A percentile compares a stretch with the other conserved stretches of the same genome.
phyloP scores from a whole-genome alignment of 37 sponge, comb jelly and placozoan genomes.

The Beroe ovata region DNA sequence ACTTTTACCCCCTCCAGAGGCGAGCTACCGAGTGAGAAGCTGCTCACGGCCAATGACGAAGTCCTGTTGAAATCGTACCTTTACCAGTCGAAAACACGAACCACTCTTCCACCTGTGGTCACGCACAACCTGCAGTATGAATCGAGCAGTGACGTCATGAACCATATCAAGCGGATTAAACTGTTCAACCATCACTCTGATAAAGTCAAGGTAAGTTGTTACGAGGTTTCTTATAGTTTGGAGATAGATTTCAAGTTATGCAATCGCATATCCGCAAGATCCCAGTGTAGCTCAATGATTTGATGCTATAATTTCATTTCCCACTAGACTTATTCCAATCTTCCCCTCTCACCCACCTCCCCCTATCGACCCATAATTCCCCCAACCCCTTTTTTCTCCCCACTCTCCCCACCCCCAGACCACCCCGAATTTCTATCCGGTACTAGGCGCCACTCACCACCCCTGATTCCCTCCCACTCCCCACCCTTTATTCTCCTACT shows the following conservation, averaged over 20 bases:
- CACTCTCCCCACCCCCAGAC: constrained; percentile 76
- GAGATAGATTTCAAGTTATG: too few relatives aligned
- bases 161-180: constrained; percentile 78
- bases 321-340: too few relatives aligned
- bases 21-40: constrained; percentile 20
- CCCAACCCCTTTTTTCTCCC: neutral
- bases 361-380: too few relatives aligned
- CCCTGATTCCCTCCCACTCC: too few relatives aligned
- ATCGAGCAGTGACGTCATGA: constrained; percentile 76
- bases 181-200: constrained; percentile 89
- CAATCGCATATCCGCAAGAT: too few relatives aligned
- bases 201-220: constrained; percentile 92
- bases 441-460: constrained; percentile 92
- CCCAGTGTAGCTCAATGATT: too few relatives aligned
- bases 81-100: constrained; percentile 69
- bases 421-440: constrained; percentile 98
- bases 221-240: too few relatives aligned
- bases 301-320: too few relatives aligned
- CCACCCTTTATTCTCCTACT: neutral
- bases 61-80: constrained; percentile 42
- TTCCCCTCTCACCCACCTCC: too few relatives aligned
- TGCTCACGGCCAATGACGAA: constrained; percentile 19
- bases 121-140: constrained; percentile 91
- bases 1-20: constrained; percentile 35
- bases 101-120: constrained; percentile 86